Percentiles rank a stretch among this genome's conserved stretches.
These are phyloP conservation scores for Mimas tiliae DNA, from an alignment of 2,888 invertebrate species.

Conservation along the genomic window DNA sequence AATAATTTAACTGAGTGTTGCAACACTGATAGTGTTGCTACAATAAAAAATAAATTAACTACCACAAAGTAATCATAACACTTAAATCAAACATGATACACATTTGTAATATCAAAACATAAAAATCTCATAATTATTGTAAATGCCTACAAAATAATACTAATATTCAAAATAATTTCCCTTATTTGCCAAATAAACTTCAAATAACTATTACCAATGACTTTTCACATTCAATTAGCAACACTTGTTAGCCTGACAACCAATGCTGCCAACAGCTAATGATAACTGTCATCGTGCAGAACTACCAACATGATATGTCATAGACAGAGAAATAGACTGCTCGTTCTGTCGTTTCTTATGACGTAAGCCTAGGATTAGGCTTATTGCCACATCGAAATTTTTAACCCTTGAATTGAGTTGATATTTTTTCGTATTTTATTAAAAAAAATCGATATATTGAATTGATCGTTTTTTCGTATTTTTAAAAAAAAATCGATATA, in stretches of 20 bases:
- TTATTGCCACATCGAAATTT: too few species aligned
- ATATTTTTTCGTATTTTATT: too few species aligned
- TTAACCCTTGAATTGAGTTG: too few species aligned
- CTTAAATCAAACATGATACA: background rate
- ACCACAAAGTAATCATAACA: background rate
- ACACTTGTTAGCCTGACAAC: background rate
- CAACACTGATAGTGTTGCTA: background rate
- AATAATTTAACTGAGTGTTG: constrained; percentile 4
- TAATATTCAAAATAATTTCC: constrained; percentile 5
- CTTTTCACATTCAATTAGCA: constrained; percentile 5
- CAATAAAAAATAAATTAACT: background rate
- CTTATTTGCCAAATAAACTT: background rate
- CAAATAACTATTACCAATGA: constrained; percentile 2
- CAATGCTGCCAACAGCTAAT: background rate
- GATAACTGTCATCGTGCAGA: background rate
- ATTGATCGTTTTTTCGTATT: too few species aligned
- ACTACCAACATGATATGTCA: background rate
- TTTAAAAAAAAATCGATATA: too few species aligned
- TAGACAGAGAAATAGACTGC: too few species aligned
- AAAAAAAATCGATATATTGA: too few species aligned
- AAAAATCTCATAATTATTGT: constrained; percentile 3
- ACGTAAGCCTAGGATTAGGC: too few species aligned
- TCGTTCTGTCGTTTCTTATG: too few species aligned
- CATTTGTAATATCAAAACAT: background rate
- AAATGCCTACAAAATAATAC: constrained; percentile 13